Evolutionary conservation across 2,797 vertebrate species (phyloP), one percentile per base, ranked within the genome.

Genomic region (Siniperca undulata): DNA sequence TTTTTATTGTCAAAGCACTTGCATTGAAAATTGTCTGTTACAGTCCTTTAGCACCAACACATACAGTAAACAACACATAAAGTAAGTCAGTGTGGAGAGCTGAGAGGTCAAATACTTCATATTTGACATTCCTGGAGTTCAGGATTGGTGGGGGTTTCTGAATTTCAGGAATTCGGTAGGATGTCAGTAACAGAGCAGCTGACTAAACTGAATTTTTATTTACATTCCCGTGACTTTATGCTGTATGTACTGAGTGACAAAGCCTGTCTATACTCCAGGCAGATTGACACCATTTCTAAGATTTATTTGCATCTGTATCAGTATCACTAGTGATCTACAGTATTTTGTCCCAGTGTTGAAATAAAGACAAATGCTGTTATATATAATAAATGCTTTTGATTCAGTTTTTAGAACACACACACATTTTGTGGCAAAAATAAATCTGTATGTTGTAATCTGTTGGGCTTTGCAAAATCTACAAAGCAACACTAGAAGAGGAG

Each of bases 11-110:
- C 44, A 59, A 59, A 86, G 68, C 67, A 62, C 61, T 72, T 73
- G 58, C 44, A 62, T 74, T 55, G 22, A 50, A 48, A 74, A 34
- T 5, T 16, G 78, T 88, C 89, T 92, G 90, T 91, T 91, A 89
- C 83, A 83, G 75, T 67, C 34, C 5, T 73, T 75, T 12, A 73
- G 71, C 60, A 44, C 8, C 58, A 65, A 73, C 50, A 27, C 11
- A n/a, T 34, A 20, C 64, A 80, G 55, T 66, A 67, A 87, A 70
- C 2, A 8, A 52, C 30, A 30, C 30, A 30, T 30, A 30, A 30
- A 30, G 30, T 30, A 44, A 44, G 38, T 74, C 60, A 34, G 48
- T 30, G 20, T 42, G 50, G 8, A 42, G 14, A 71, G 42, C 2
- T 4, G 30, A 59, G 11, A 55, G 68, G 62, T 55, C 38, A 27